phyloP scores from a whole-genome alignment of 2,888 invertebrate species.

The Eumerus sabulonum region DNA sequence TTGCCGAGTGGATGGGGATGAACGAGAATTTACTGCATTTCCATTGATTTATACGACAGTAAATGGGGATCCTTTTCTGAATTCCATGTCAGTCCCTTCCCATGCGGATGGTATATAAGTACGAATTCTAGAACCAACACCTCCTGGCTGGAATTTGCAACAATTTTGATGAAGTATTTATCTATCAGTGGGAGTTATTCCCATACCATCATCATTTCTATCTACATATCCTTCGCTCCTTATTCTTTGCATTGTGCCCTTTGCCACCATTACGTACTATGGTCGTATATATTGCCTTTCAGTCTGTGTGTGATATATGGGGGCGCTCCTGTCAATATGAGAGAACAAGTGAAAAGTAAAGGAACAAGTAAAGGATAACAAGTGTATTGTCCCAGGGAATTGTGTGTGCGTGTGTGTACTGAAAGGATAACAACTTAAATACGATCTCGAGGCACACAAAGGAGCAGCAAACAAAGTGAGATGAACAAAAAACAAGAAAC shows the following conservation, averaged over 20 bases:
- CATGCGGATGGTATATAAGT: slow-evolving; percentile 3
- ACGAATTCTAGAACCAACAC: background rate
- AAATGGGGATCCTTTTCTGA: slow-evolving; percentile 52
- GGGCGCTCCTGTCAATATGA: slow-evolving; percentile 64
- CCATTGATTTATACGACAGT: slow-evolving; percentile 67
- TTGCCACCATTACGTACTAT: too few relatives aligned
- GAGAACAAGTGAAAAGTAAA: slow-evolving; percentile 57
- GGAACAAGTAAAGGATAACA: slow-evolving; percentile 47
- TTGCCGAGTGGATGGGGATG: background rate
- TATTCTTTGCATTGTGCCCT: slow-evolving; percentile 53
- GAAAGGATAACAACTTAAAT: slow-evolving; percentile 64
- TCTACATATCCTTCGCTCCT: too few relatives aligned
- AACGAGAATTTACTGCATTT: slow-evolving; percentile 65
- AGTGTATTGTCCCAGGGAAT: slow-evolving; percentile 9
- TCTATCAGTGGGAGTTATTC: slow-evolving; percentile 37
- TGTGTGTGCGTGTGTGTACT: slow-evolving; percentile 15
- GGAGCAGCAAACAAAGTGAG: too few relatives aligned
- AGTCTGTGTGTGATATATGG: slow-evolving; percentile 55
- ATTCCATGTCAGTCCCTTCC: slow-evolving; percentile 55
- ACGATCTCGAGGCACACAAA: slow-evolving; percentile 36
- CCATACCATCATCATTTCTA: too few relatives aligned
- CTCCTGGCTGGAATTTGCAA: slow-evolving; percentile 35
- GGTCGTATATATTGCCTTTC: slow-evolving; percentile 1
- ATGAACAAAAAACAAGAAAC: too few relatives aligned
- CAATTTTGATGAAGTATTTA: slow-evolving; percentile 65